Evolutionary conservation across 2,888 invertebrate species (phyloP), one percentile per base, ranked within the genome.

Genomic region (Digitonthophagus gazella): DNA sequence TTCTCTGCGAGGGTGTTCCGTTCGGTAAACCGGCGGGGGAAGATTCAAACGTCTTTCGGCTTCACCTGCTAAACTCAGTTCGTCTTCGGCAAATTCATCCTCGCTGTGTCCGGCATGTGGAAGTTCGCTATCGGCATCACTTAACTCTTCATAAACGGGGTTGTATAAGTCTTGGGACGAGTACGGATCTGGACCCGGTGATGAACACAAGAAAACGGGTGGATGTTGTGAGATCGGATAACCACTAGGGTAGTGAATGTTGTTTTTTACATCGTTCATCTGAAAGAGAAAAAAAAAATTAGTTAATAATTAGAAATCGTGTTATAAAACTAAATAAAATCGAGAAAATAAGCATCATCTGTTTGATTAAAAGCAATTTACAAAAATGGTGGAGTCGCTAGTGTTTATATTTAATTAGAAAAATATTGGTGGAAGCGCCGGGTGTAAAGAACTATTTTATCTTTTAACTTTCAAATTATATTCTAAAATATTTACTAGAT

Each of bases 51-150:
- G 74, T 65, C 80, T 74, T 65, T 74, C 75, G 64, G 71, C 78
- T 69, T 81, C 85, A 67, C 86, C 87, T 0, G 85, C 86, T 73
- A 87, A 78, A 72, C 87, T 91, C 11, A 93, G 85, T 78, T 93
- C 93, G 79, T 93, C 93, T 83, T 93, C 93, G 64, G 93, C 93
- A 78, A 93, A 93, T 78, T 93, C 93, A 77, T 93, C 93, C 78
- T 93, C 93, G 78, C 92, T 93, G 78, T 89, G 90, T 54, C 89
- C 85, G 8, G 89, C 90, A 1, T 86, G 85, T 19, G 79, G 80
- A 55, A 82, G 72, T 73, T 87, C 87, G 69, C 85, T 86, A 75
- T 90, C 87, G 66, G 86, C 87, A 78, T 90, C 89, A 72, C 89
- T 89, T 58, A 94, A 85, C 79, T 93, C 93, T 83, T 93, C 93